Evolutionary conservation across 1,140 invertebrate species (phyloP).

Genomic region (Idris sp.): DNA sequence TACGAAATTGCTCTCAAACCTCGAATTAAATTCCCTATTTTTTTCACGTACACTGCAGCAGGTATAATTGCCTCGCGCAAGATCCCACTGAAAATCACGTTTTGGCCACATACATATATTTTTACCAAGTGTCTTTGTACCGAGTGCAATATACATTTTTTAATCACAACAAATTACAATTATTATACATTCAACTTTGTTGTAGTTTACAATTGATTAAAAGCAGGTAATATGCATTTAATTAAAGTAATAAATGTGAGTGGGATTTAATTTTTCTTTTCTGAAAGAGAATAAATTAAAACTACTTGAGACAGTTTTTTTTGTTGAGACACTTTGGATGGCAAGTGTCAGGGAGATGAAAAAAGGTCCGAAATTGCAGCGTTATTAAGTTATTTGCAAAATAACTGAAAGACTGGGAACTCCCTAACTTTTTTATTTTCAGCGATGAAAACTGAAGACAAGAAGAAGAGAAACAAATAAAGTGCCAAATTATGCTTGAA

Average conservation of each 20-base stretch:
- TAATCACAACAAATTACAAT: too few species aligned
- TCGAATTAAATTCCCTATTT: constrained; percentile 50
- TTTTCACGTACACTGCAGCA: constrained; percentile 18
- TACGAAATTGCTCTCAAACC: constrained; percentile 57
- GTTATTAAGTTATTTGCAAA: constrained; percentile 49
- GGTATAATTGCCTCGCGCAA: constrained; percentile 35
- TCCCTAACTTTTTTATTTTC: too few species aligned
- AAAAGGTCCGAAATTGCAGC: constrained; percentile 33
- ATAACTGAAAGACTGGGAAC: too few species aligned
- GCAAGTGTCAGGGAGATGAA: constrained; percentile 25
- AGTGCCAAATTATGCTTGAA: too few species aligned
- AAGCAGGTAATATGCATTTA: too few species aligned
- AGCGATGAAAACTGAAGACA: too few species aligned
- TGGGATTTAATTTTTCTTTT: too few species aligned
- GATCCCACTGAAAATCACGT: constrained; percentile 31
- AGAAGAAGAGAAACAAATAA: too few species aligned
- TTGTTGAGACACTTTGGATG: too few species aligned
- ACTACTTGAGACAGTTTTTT: constrained; percentile 11
- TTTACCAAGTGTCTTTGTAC: constrained; percentile 25
- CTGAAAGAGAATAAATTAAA: constrained; percentile 6
- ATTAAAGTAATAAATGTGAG: too few species aligned
- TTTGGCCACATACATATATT: constrained; percentile 35
- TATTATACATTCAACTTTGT: too few species aligned
- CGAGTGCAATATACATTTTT: constrained; percentile 40
- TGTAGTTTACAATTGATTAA: too few species aligned